Conservation (phyloP, 1,140 invertebrate genomes). For the Caenorhabditis remanei region DNA sequence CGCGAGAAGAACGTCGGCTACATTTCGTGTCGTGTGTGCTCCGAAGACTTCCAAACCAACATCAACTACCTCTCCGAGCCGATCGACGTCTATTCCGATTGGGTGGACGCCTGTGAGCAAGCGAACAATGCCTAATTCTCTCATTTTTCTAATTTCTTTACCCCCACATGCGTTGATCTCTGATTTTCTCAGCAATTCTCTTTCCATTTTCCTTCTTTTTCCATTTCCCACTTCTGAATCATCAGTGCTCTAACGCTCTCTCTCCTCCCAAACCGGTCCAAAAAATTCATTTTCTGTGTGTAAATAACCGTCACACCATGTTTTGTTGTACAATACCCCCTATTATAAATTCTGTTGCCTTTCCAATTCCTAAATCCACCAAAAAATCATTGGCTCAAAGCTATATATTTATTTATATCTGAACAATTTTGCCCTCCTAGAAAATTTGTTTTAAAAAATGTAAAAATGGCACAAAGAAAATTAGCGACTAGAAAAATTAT, state of each 20-base stretch:
- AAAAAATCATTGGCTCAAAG: no score
- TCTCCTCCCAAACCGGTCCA: background rate
- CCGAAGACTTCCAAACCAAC: slow-evolving; percentile 93
- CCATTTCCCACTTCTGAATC: slow-evolving; percentile 1
- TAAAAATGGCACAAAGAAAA: no score
- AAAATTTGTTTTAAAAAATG: no score
- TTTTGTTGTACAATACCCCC: slow-evolving; percentile 5
- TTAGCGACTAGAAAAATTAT: no score
- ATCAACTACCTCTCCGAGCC: slow-evolving; percentile 96
- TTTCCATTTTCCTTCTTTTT: background rate
- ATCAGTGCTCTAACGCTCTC: background rate
- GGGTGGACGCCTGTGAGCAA: slow-evolving; percentile 97
- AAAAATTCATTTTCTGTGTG: background rate
- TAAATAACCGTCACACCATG: background rate
- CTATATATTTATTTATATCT: no score
- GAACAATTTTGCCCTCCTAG: no score
- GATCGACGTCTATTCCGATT: slow-evolving; percentile 98
- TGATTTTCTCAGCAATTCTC: slow-evolving; percentile 29
- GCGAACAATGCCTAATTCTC: slow-evolving; percentile 77
- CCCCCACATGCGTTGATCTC: slow-evolving; percentile 26
- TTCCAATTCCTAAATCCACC: background rate
- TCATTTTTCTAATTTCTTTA: background rate
- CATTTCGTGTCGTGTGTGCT: slow-evolving; percentile 92
- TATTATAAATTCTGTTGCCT: background rate
- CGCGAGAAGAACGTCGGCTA: slow-evolving; percentile 90